phyloP scores from a whole-genome alignment of 2,113 vertebrate species.

The Ammodytes dubius region DNA sequence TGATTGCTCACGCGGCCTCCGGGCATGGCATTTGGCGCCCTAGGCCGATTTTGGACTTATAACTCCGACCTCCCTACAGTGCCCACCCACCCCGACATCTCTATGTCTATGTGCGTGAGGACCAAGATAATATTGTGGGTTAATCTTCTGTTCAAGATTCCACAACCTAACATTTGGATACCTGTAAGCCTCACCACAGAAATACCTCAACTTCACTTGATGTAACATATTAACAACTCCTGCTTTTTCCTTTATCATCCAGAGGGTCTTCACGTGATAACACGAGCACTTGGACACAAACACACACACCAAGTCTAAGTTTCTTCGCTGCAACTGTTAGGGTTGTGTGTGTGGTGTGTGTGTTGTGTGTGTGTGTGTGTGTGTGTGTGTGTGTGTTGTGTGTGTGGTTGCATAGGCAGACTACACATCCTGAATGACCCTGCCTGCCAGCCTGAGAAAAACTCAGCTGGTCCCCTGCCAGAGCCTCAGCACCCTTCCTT shows the following conservation, averaged over 20 bases:
- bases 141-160: background rate
- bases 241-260: background rate
- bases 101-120: conserved; percentile 11
- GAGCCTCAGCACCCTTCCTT: conserved; percentile 68
- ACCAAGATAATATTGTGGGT: background rate
- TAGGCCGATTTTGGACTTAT: conserved; percentile 76
- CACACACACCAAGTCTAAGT: conserved; percentile 47
- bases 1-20: conserved; percentile 68
- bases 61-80: conserved; percentile 61
- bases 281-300: conserved; percentile 24
- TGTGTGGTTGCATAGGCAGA: conserved; percentile 15
- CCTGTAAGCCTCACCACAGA: background rate
- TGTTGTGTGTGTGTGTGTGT: too few species aligned
- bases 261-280: conserved; percentile 14
- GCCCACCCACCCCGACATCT: background rate
- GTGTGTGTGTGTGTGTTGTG: background rate
- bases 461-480: conserved; percentile 70
- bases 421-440: conserved; percentile 57
- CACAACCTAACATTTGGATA: background rate
- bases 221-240: conserved; percentile 3
- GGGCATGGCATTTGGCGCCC: conserved; percentile 76
- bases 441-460: conserved; percentile 64
- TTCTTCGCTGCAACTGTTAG: conserved; percentile 38
- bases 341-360: too few species aligned
- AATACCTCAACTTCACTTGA: background rate